Conservation (phyloP, 2,797 vertebrate species). For the Chloroceryle inda region DNA sequence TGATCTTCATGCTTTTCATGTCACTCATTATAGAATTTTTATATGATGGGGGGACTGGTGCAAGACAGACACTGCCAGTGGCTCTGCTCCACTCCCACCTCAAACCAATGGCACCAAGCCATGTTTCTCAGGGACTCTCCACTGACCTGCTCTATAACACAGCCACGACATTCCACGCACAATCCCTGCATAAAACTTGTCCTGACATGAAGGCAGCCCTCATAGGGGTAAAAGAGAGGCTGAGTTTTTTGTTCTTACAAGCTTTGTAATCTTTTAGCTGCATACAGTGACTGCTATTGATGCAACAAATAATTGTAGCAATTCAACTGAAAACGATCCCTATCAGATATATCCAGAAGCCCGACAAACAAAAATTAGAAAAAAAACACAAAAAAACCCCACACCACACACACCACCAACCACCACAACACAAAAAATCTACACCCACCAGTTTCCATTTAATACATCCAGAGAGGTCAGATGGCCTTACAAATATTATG, state of each 20-base stretch:
- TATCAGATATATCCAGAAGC: neutral
- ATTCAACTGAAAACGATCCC: neutral
- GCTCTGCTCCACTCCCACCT: neutral
- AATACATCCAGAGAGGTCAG: neutral
- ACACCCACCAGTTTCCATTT: neutral
- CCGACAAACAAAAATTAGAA: too few species aligned
- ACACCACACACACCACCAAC: too few species aligned
- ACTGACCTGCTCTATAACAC: neutral
- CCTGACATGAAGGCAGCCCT: neutral
- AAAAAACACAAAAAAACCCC: too few species aligned
- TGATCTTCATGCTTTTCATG: neutral
- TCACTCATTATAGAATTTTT: neutral
- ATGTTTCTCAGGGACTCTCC: neutral
- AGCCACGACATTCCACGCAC: rapidly evolving
- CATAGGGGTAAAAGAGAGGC: neutral
- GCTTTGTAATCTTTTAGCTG: neutral
- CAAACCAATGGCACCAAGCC: neutral
- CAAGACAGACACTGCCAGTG: neutral
- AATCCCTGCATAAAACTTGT: neutral
- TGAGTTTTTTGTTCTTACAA: neutral
- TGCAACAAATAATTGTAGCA: neutral
- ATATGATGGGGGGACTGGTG: neutral
- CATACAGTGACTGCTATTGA: neutral
- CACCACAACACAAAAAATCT: neutral
- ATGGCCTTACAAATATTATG: neutral